phyloP scores from a whole-genome alignment of 1,140 invertebrate genomes.

The Zophobas morio region DNA sequence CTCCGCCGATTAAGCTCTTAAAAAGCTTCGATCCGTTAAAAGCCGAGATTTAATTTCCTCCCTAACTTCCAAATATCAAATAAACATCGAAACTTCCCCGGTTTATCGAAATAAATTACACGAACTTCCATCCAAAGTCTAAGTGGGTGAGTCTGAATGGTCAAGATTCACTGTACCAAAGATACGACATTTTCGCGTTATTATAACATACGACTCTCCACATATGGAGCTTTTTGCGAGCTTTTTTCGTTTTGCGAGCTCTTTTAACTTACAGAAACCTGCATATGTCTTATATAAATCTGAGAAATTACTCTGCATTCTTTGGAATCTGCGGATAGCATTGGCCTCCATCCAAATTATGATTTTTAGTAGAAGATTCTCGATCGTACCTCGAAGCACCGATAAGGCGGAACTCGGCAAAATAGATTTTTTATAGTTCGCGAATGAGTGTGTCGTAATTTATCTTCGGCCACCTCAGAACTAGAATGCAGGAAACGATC shows the following conservation, averaged over 20 bases:
- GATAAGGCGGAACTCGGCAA: constrained; percentile 16
- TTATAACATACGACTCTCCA: constrained; percentile 17
- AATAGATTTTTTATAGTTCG: constrained; percentile 18
- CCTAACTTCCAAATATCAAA: constrained; percentile 35
- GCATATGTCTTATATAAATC: constrained; percentile 31
- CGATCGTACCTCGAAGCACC: neutral
- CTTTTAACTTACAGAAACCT: constrained; percentile 3
- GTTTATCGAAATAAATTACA: constrained; percentile 27
- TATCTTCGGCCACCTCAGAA: constrained; percentile 32
- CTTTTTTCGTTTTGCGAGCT: neutral
- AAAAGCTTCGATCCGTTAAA: constrained; percentile 9
- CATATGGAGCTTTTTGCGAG: constrained; percentile 21
- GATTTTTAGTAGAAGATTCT: constrained; percentile 14
- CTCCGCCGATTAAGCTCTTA: neutral
- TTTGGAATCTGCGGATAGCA: constrained; percentile 11
- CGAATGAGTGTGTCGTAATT: constrained; percentile 4
- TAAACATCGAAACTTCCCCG: constrained; percentile 29
- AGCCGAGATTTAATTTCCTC: constrained; percentile 13
- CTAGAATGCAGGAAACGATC: constrained; percentile 39
- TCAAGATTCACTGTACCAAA: neutral
- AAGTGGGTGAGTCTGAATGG: constrained; percentile 2
- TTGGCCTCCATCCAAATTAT: constrained; percentile 26
- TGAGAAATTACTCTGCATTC: constrained; percentile 20
- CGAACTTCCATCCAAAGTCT: neutral
- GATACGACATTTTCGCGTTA: neutral